Conservation (phyloP, 2,888 invertebrate species). For the Pollenia angustigena region DNA sequence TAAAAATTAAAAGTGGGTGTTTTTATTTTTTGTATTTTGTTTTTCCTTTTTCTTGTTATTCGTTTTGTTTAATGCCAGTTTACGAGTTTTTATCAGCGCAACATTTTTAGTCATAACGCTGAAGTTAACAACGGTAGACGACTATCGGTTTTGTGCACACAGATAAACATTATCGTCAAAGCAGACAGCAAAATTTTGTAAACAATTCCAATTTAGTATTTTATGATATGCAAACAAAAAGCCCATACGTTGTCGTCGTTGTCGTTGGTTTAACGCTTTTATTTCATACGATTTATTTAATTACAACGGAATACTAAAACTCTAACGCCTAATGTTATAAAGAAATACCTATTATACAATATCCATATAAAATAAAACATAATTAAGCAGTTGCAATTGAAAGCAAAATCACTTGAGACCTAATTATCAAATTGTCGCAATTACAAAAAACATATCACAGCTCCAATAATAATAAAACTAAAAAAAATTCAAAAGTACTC, state of each 20-base stretch:
- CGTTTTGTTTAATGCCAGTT: conserved; percentile 52
- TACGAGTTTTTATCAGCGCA: conserved; percentile 67
- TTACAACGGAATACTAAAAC: conserved; percentile 44
- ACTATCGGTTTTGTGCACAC: conserved; percentile 72
- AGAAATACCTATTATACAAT: neutral
- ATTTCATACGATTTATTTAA: conserved; percentile 44
- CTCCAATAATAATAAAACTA: conserved; percentile 12
- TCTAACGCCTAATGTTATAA: conserved; percentile 33
- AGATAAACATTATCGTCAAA: conserved; percentile 34
- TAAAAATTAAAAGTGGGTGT: conserved; percentile 36
- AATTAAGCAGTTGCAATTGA: conserved; percentile 55
- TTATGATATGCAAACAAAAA: conserved; percentile 70
- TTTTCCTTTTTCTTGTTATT: conserved; percentile 21
- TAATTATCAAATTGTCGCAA: conserved; percentile 54
- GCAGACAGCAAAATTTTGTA: conserved; percentile 26
- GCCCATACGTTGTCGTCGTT: conserved; percentile 17
- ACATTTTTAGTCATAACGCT: conserved; percentile 67
- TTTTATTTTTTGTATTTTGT: conserved; percentile 41
- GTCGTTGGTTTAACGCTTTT: conserved; percentile 47
- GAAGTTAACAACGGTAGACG: conserved; percentile 75
- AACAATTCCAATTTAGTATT: conserved; percentile 64
- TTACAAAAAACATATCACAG: conserved; percentile 34
- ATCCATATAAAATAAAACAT: conserved; percentile 43
- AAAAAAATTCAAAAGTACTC: conserved; percentile 3
- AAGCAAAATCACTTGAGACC: conserved; percentile 38